Conservation (phyloP, 37 sponge, comb jelly and placozoan genomes). For the Theonella swinhoei region DNA sequence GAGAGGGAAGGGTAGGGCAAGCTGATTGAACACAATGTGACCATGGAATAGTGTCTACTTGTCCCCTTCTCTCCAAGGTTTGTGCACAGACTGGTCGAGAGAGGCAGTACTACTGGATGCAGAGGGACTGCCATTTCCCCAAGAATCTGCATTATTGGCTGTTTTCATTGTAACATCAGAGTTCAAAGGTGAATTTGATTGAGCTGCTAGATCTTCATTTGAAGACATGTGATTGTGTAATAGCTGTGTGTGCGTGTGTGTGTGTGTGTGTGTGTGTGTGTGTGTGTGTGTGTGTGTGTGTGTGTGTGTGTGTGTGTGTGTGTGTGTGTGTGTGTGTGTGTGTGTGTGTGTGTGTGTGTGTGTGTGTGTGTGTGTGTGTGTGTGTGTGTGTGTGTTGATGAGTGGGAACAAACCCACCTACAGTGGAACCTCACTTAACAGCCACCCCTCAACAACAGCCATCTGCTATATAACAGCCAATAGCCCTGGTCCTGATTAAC, state of each 20-base stretch:
- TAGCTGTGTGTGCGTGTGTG: not conserved
- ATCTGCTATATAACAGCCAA: too few species aligned
- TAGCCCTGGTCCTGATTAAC: too few species aligned
- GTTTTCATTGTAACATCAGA: not conserved
- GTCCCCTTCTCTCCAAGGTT: not conserved
- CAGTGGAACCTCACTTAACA: too few species aligned
- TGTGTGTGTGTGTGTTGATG: slow-evolving; percentile 1
- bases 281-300: not conserved
- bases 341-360: not conserved
- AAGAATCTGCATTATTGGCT: not conserved
- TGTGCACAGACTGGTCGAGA: not conserved
- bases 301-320: not conserved
- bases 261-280: not conserved
- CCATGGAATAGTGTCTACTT: not conserved
- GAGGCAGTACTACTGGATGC: not conserved
- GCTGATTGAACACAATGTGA: not conserved
- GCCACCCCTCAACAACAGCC: too few species aligned
- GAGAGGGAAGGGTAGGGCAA: not conserved
- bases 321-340: not conserved
- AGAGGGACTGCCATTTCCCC: not conserved
- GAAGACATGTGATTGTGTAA: not conserved
- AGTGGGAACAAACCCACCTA: not conserved
- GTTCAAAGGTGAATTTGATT: not conserved
- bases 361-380: not conserved
- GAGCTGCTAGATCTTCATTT: not conserved